Evolutionary conservation across 2,113 vertebrate species (phyloP).

Genomic region (Archilochus colubris): DNA sequence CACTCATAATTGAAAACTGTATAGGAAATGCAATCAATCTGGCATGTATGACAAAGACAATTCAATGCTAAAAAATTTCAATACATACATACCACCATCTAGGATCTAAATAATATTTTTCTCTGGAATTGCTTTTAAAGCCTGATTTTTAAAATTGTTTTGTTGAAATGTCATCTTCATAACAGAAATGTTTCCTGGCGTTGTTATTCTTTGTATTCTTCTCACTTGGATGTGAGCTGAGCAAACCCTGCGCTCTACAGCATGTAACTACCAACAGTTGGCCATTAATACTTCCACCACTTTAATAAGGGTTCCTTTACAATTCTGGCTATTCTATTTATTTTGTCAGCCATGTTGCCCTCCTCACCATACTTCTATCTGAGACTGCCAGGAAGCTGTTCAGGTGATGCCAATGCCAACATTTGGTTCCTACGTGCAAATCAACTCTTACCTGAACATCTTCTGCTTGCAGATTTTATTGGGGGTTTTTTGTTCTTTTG

Average conservation of each 20-base stretch:
- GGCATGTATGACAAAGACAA: not conserved
- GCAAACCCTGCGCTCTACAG: not conserved
- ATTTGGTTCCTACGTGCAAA: not conserved
- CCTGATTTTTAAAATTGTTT: not conserved
- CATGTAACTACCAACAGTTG: not conserved
- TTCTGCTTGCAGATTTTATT: not conserved
- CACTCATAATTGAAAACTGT: not conserved
- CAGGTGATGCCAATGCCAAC: fast-evolving
- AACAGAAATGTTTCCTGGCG: not conserved
- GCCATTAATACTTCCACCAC: not conserved
- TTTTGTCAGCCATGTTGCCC: not conserved
- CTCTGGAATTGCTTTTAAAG: not conserved
- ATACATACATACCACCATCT: not conserved
- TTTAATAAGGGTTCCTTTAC: not conserved
- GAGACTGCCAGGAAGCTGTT: not conserved
- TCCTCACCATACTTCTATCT: not conserved
- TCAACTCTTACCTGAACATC: not conserved
- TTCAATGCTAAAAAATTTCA: not conserved
- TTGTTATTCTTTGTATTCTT: not conserved
- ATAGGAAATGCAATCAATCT: not conserved
- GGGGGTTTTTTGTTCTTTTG: not conserved
- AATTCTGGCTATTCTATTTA: not conserved
- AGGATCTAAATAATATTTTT: not conserved
- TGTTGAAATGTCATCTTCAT: not conserved
- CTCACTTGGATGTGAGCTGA: not conserved